Evolutionary conservation across 2,888 invertebrate genomes (phyloP).

Genomic region (Cryptus armator): DNA sequence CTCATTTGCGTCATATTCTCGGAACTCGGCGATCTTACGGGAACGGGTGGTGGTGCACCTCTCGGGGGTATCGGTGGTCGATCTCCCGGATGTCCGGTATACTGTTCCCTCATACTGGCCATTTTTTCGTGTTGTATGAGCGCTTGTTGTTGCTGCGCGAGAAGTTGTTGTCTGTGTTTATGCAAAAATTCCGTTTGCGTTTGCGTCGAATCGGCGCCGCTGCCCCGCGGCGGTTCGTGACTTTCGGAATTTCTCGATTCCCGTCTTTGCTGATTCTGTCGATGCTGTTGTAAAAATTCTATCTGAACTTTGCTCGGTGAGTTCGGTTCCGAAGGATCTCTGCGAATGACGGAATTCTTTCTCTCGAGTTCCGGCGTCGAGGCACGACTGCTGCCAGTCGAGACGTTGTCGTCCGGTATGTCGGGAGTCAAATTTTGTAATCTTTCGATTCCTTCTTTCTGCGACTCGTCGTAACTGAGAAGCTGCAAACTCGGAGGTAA

Average conservation of each 20-base stretch:
- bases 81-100: constrained; percentile 80
- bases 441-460: constrained; percentile 79
- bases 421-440: constrained; percentile 77
- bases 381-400: constrained; percentile 85
- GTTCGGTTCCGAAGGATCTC: constrained; percentile 77
- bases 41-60: constrained; percentile 87
- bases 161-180: constrained; percentile 83
- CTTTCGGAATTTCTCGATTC: constrained; percentile 79
- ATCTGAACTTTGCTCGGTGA: constrained; percentile 80
- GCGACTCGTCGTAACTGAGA: constrained; percentile 91
- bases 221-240: constrained; percentile 36
- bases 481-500: constrained; percentile 96
- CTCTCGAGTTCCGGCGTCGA: constrained; percentile 85
- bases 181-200: constrained; percentile 87
- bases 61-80: constrained; percentile 88
- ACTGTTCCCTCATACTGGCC: constrained; percentile 75
- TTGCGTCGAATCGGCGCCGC: constrained; percentile 75
- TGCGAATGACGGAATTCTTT: constrained; percentile 83
- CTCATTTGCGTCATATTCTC: constrained; percentile 81
- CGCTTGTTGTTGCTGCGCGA: constrained; percentile 84
- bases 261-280: constrained; percentile 83
- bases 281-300: constrained; percentile 81
- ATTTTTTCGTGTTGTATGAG: constrained; percentile 78
- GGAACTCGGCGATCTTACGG: constrained; percentile 84
- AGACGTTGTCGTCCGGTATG: constrained; percentile 79